These are phyloP conservation scores for Eueides isabella DNA, from an alignment of 1,140 invertebrate species.

Conservation along the genomic window DNA sequence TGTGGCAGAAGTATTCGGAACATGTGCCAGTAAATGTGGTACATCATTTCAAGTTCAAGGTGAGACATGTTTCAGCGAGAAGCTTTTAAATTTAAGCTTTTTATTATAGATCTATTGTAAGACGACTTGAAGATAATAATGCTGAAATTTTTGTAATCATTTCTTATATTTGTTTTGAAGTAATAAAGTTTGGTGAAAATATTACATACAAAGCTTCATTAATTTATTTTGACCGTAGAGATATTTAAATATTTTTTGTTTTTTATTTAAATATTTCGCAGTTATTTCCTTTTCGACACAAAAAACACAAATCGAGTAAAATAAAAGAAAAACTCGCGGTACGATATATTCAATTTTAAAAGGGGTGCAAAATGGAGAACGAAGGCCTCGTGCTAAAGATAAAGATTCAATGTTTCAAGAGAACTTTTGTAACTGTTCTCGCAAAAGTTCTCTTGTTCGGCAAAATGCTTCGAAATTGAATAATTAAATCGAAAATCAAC, in stretches of 20 bases:
- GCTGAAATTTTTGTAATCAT: background rate
- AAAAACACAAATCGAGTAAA: too few species aligned
- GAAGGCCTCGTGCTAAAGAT: too few species aligned
- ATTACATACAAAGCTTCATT: too few species aligned
- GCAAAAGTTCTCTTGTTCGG: too few species aligned
- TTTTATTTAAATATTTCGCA: background rate
- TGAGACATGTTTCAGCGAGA: conserved; percentile 5
- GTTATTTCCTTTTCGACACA: background rate
- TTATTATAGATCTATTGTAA: conserved; percentile 4
- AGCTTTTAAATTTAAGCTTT: background rate
- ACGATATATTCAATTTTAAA: too few species aligned
- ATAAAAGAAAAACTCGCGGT: too few species aligned
- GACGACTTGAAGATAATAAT: background rate
- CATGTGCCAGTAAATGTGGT: conserved; percentile 1
- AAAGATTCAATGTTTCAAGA: too few species aligned
- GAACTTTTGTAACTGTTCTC: too few species aligned
- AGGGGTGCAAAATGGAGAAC: too few species aligned
- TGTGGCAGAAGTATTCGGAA: background rate
- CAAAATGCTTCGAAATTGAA: too few species aligned
- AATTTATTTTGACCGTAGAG: background rate
- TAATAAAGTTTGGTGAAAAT: background rate
- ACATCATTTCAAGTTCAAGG: conserved; percentile 26
- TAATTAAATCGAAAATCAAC: too few species aligned
- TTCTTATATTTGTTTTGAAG: background rate
- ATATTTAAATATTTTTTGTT: background rate